Evolutionary conservation across 64 coral and sea anemone genomes (phyloP), one percentile per base, ranked within the genome.

Genomic region (Montipora capricornis): DNA sequence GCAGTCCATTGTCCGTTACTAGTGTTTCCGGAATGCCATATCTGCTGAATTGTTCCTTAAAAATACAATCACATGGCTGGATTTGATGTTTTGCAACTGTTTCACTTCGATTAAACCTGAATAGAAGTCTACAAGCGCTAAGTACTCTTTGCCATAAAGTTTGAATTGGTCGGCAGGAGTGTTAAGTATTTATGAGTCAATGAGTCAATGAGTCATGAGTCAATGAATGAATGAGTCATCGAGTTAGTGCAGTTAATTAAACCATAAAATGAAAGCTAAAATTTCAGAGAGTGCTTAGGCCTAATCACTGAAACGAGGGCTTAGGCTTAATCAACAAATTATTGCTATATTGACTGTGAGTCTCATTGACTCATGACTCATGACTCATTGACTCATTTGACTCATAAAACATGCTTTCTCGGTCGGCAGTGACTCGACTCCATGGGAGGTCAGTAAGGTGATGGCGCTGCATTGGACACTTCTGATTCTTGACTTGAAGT

Each of bases 21-120:
- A 85, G 17, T 58, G 15, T 44, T 4, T 92, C 81, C 49, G 81
- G 52, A 5, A 92, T 84, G 12, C 80, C 80, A 47, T 58, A 29
- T 92, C 80, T 92, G 19, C 78, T 68, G 17, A 92, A 76, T 11
- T 84, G 81, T 55, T 59, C 24, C 53, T 75, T 74, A 84, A 73
- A 29, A 75, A 61, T 26, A 73, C 47, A 12, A 80, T 79, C 75
- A 87, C 75, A 6, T 50, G 12, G 11, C 7, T 69, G 3, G 91
- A 78, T 0, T 73, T 55, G 12, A 49, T 84, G 11, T 74, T 3
- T 15, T 75, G 12, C 20, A 93, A 8, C 12, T 77, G 0, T 20
- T 93, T 79, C 1, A 88, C 71, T 73, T 93, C 76, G 6, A 88
- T 74, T 15, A 88, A 93, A n/a, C 78, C 74, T 8, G 83, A 69